Base-by-base conservation (phyloP, 2,888 invertebrate species). In the Microplitis deprimator region DNA sequence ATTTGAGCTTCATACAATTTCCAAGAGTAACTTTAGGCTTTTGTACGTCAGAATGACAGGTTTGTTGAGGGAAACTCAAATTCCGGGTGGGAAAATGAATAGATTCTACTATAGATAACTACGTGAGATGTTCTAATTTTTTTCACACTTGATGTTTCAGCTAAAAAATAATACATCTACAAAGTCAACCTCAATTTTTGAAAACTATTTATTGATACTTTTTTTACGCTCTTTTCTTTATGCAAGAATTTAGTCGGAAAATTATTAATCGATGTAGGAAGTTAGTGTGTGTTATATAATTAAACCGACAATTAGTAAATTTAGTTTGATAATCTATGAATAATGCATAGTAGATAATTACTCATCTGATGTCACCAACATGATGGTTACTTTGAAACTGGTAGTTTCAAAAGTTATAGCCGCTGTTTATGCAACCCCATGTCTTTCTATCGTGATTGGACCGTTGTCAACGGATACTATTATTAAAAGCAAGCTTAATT, bases 71-170 rank as follows among this genome's bases (percentile, higher is more conserved):
- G 29, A 29, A 29, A 29, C 5, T 50, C 50, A 50, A 50, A 50
- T 13, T 50, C 50, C 6, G 13, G 50, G 8, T 8, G 50, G 50
- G 13, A 50, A 50, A 50, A 13, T 8, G 13, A 50, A 13, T 13
- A 13, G 13, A 13, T 50, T 8, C 13, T 50, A 50, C 50, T 50
- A 50, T 50, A 50, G 50, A 50, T 50, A 50, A 50, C 50, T 50
- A 50, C 50, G 50, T 50, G 50, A 50, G 50, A 50, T 50, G 50
- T 50, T 50, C 13, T 64, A 41, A 62, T 40, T 72, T n/a, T 17
- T 64, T 41, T 72, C 41, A 29, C 29, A 29, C 8, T 50, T 50
- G 8, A 13, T 13, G 50, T 50, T 50, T 50, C 4, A 50, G 50
- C 13, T 3, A 29, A 29, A 29, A 29, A 29, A 29, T 29, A 4